Percentiles rank a stretch among this genome's conserved stretches.
Evolutionary conservation across 2,113 vertebrate genomes (phyloP).

Genomic region (Crotalus helleri): DNA sequence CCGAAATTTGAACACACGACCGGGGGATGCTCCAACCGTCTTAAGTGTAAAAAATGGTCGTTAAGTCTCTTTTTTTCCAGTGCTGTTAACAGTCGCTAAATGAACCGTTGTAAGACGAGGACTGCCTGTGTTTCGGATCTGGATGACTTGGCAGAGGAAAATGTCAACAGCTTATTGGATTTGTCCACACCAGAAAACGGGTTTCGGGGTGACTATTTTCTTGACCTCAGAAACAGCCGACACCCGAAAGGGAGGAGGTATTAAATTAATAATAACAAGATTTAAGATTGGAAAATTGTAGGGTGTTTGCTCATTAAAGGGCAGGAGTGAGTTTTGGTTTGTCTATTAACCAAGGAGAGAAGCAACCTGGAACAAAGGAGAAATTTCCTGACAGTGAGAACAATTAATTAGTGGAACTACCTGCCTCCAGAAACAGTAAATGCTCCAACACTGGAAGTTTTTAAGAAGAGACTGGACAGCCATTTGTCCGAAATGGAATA

Average conservation of each 20-base stretch:
- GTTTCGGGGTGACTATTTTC: not conserved
- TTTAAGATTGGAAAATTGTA: not conserved
- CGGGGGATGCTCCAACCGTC: fast-evolving
- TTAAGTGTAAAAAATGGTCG: not conserved
- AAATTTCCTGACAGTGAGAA: no score
- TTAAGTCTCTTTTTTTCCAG: not conserved
- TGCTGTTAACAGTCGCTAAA: not conserved
- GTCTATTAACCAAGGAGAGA: not conserved
- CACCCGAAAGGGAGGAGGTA: not conserved
- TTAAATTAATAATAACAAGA: not conserved
- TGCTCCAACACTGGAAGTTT: no score
- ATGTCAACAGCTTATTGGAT: not conserved
- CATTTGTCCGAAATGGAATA: no score
- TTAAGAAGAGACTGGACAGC: no score
- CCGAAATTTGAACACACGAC: no score
- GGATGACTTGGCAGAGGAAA: no score
- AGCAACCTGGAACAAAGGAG: not conserved
- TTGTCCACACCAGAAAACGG: not conserved
- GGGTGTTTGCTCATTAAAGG: fast-evolving
- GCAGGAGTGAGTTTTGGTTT: not conserved
- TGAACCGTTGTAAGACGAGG: not conserved
- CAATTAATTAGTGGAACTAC: no score
- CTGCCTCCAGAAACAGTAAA: no score
- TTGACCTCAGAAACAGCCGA: not conserved
- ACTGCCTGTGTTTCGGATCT: no score